Conservation (phyloP, 53 echinoderm and acorn worm genomes). For the Mesocentrotus franciscanus region DNA sequence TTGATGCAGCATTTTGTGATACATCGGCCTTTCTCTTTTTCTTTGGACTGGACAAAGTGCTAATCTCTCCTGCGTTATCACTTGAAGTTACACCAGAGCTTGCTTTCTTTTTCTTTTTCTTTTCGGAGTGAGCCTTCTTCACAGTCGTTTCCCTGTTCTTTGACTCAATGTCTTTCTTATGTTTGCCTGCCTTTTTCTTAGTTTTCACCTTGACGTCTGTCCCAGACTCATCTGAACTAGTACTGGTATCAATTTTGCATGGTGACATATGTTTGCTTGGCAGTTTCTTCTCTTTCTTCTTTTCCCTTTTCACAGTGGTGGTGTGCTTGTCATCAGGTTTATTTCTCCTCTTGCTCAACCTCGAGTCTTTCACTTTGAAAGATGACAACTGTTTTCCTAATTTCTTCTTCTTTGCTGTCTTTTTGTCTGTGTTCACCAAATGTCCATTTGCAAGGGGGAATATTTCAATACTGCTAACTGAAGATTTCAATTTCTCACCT, state of each 20-base stretch:
- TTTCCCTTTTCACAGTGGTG: background rate
- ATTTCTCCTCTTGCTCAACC: background rate
- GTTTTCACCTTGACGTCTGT: background rate
- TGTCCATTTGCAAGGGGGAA: background rate
- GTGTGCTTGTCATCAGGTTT: background rate
- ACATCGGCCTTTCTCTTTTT: background rate
- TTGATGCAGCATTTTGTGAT: background rate
- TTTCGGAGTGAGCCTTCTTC: background rate
- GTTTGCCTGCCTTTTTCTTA: background rate
- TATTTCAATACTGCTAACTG: background rate
- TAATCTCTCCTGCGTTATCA: background rate
- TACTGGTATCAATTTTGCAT: background rate
- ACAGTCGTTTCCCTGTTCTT: background rate
- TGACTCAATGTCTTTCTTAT: background rate
- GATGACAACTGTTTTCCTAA: background rate
- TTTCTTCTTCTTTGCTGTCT: background rate
- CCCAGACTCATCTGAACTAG: background rate
- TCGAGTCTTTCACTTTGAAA: background rate
- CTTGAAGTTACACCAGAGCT: background rate
- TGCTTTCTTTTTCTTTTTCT: background rate
- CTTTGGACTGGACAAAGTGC: background rate
- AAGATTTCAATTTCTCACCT: conserved; percentile 18
- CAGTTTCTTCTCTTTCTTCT: conserved; percentile 26
- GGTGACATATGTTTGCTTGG: background rate
- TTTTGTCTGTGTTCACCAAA: background rate